Percentiles rank a stretch among this genome's conserved stretches.
phyloP scores from a whole-genome alignment of 30 jellyfish, hydroid and myxozoan species.

The Phacellophora camtschatica region DNA sequence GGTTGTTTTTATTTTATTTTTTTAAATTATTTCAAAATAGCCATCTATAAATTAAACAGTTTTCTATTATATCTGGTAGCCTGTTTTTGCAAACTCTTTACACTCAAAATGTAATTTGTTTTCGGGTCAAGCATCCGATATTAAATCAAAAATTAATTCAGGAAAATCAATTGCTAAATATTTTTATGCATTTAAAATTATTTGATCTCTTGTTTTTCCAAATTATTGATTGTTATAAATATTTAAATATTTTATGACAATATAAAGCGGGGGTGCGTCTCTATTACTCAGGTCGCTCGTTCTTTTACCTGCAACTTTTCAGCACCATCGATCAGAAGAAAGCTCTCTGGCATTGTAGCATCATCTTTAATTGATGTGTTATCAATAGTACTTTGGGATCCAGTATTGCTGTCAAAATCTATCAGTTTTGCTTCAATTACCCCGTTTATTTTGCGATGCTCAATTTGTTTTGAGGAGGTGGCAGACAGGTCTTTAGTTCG shows the following conservation, averaged over 20 bases:
- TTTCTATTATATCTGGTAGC: neutral
- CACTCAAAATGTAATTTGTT: too few relatives aligned
- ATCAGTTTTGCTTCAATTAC: slow-evolving; percentile 11
- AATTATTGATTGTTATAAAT: too few relatives aligned
- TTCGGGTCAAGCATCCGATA: too few relatives aligned
- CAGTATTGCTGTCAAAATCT: slow-evolving; percentile 15
- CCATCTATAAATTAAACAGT: neutral
- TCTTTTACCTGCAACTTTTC: slow-evolving; percentile 76
- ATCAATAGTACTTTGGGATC: neutral
- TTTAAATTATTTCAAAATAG: neutral
- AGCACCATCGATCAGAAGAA: slow-evolving; percentile 78
- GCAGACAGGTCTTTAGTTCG: slow-evolving; percentile 36
- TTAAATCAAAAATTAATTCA: too few relatives aligned
- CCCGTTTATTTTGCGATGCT: slow-evolving; percentile 25
- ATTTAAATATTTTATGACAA: too few relatives aligned
- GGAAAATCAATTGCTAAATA: neutral
- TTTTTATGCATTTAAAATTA: neutral
- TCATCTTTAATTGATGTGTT: neutral
- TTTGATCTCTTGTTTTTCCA: too few relatives aligned
- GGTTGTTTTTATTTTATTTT: neutral
- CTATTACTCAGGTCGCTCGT: too few relatives aligned
- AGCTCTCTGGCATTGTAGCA: slow-evolving; percentile 48
- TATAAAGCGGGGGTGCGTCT: too few relatives aligned
- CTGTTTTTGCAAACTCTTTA: neutral
- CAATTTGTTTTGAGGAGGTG: slow-evolving; percentile 1